Evolutionary conservation across 2,113 vertebrate species (phyloP).

Genomic region (Aspiorhynchus laticeps): DNA sequence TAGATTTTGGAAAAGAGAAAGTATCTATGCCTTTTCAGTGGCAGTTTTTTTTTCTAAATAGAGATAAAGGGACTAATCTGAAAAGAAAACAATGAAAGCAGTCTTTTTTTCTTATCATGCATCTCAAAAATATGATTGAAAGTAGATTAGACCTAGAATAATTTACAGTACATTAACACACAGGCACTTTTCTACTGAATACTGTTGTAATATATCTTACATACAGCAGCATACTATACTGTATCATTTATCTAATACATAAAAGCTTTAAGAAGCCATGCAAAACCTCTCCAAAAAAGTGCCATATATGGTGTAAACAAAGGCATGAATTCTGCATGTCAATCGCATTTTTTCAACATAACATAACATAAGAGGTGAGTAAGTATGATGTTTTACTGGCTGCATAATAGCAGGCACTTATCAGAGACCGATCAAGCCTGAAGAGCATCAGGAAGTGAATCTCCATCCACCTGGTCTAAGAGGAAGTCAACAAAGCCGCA

Average conservation of each 20-base stretch:
- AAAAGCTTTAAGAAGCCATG: not conserved
- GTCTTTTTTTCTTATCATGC: not conserved
- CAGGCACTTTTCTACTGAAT: not conserved
- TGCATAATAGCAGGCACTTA: not conserved
- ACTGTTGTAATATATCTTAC: not conserved
- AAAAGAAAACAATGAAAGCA: not conserved
- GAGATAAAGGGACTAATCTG: not conserved
- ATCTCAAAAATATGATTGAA: not conserved
- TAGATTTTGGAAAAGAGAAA: not conserved
- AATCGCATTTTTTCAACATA: not conserved
- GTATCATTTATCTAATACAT: not conserved
- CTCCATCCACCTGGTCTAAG: constrained; percentile 75
- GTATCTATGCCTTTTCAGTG: not conserved
- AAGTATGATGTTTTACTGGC: not conserved
- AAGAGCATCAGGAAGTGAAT: constrained; percentile 74
- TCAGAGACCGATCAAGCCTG: constrained; percentile 43
- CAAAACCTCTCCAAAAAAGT: not conserved
- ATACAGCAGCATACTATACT: not conserved
- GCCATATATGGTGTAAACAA: not conserved
- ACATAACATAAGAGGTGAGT: not conserved
- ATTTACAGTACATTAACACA: not conserved
- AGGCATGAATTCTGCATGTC: not conserved
- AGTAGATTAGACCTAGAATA: not conserved
- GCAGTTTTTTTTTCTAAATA: not conserved
- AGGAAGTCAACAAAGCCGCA: constrained; percentile 83